Evolutionary conservation across 2,113 vertebrate genomes (phyloP), one percentile per base, ranked within the genome.

Genomic region (Zootoca vivipara): DNA sequence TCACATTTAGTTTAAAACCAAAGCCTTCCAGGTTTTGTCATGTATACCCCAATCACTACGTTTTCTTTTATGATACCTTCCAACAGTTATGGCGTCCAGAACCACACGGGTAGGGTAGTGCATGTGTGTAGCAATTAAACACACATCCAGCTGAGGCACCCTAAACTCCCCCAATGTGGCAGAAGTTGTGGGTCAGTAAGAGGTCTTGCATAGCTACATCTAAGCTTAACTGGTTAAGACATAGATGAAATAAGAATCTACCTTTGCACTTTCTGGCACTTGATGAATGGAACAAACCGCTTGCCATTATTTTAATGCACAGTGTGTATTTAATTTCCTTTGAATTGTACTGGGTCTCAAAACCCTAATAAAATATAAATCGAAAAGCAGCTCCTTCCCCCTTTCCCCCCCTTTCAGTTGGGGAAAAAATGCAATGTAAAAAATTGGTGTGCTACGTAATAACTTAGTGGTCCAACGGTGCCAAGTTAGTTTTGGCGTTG

Each of bases 51-150:
- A n/a, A 62, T 73, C 85, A 46, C 46, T 91, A 89, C 82, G 65
- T 89, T 73, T 77, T 62, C 89, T 26, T 78, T 35, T 83, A 85
- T 8, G 0, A 93, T 73, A 90, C 88, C 35, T 85, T 4, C 1
- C 88, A 88, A 13, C 78, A 1, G 1, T 38, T 69, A 78, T 30
- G 83, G 38, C 75, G 62, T 81, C 89, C 83, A 42, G 74, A 89
- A 85, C 5, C 85, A 81, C 1, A 72, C 2, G 91, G 67, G 7
- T 56, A 85, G 16, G 13, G 75, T 78, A 89, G 8, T 40, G 75
- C 87, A 89, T 90, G 7, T 72, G 87, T 89, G 86, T 40, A 13
- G 69, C 85, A 80, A 33, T 9, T 83, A 90, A 93, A 91, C 15
- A 73, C 56, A 35, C 26, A 5, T 12, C 87, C 16, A 85, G 56